Base-by-base conservation (phyloP, 2,888 invertebrate genomes). In the Loripinus fragilis region DNA sequence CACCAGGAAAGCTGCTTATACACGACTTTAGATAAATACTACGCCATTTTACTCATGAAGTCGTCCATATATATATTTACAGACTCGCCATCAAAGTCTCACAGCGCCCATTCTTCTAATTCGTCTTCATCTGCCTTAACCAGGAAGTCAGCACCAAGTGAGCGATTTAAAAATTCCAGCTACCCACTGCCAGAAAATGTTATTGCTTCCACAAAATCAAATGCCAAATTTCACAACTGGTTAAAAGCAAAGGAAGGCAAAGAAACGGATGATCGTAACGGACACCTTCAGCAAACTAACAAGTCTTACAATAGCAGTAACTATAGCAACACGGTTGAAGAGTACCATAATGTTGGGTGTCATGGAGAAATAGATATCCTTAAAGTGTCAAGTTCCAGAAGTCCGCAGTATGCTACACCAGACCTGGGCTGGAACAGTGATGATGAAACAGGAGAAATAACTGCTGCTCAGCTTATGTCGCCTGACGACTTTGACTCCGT, bases 161-260 rank as follows among this genome's bases (percentile, higher is more conserved):
- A 1, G 12, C 7, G 33, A 17, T 8, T 33, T 23, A 2, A 12
- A 30, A 60, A 33, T 33, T 60, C 60, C 10, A 60, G 60, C 33
- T 33, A 33, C 33, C 33, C 35, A 41, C 30, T 52, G 0, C 33
- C 41, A 28, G 42, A 67, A 30, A 25, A 38, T 42, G 42, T 80
- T 25, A 45, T 80, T 3, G 70, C 80, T 0, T 73, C 80, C 0
- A 78, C 80, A n/a, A 83, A 77, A 60, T 80, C 84, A 28, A 85
- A 83, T 50, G 87, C 81, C 17, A 85, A 80, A 52, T 87, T 87
- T 68, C 80, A 85, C 65, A 86, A 83, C 66, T 89, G 89, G 88
- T 71, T 88, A 17, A 83, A 84, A 60, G 77, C 82, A 10, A 81
- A 85, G 77, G 71, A 85, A 7, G 64, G 67, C 12, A 55, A 65